Conservation (phyloP, 2,113 vertebrate genomes). For the Scalopus aquaticus region DNA sequence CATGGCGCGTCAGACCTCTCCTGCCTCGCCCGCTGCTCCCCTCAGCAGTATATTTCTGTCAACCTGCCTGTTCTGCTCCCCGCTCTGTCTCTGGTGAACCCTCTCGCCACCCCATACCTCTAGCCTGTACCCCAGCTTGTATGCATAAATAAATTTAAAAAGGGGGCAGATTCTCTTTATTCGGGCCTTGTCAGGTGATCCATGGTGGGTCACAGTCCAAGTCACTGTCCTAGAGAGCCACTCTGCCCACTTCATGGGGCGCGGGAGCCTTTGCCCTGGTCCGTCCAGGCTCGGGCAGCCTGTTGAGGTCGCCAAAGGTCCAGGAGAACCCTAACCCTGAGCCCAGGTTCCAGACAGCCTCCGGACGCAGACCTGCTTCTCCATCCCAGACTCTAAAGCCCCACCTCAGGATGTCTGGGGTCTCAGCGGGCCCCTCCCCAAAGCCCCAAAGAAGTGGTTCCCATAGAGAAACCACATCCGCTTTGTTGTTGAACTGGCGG, state of each 20-base stretch:
- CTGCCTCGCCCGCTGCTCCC: too few species aligned
- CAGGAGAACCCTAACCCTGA: fast-evolving
- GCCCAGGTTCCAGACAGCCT: background rate
- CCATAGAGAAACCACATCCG: background rate
- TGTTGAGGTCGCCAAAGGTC: background rate
- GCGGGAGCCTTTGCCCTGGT: fast-evolving
- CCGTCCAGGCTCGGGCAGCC: background rate
- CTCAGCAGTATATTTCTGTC: too few species aligned
- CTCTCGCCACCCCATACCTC: too few species aligned
- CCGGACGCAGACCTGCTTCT: background rate
- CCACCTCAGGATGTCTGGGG: background rate
- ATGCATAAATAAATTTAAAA: too few species aligned
- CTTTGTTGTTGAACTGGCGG: background rate
- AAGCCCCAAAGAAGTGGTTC: too few species aligned
- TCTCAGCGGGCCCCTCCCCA: background rate
- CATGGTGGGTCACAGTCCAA: fast-evolving
- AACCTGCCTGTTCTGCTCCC: too few species aligned
- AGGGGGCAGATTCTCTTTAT: background rate
- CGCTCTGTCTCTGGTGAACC: too few species aligned
- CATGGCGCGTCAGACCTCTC: too few species aligned
- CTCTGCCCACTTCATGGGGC: background rate
- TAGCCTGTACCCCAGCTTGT: too few species aligned
- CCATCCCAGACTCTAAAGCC: background rate
- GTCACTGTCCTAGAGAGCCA: too few species aligned
- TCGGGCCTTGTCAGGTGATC: background rate